phyloP scores from a whole-genome alignment of 2,113 vertebrate species.

The Sporophila hypoxantha region DNA sequence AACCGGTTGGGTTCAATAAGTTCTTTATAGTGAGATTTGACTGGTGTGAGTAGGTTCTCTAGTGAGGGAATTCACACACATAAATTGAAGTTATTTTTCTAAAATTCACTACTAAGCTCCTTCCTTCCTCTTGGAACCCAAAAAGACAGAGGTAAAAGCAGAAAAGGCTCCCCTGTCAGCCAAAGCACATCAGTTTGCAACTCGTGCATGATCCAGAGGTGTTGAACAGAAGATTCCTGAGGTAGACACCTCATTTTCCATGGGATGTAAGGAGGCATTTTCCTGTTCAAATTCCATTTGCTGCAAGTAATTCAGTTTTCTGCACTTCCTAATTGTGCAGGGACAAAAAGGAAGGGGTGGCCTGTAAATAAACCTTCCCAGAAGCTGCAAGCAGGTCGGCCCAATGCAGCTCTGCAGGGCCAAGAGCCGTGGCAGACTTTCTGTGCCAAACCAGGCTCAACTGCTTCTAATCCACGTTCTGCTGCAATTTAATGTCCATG shows the following conservation, averaged over 20 bases:
- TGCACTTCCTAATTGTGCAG: background rate
- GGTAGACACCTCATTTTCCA: background rate
- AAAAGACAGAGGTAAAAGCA: background rate
- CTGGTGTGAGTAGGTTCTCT: background rate
- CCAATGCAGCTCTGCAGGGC: background rate
- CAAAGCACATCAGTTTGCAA: background rate
- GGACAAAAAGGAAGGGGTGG: background rate
- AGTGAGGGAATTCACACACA: background rate
- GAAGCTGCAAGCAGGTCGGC: background rate
- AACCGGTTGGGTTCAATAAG: background rate
- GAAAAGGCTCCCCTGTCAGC: background rate
- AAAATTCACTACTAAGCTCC: background rate
- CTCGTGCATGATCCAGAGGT: background rate
- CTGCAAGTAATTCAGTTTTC: background rate
- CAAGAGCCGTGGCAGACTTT: background rate
- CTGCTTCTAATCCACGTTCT: background rate
- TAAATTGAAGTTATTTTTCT: background rate
- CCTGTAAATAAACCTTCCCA: background rate
- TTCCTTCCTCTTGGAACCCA: background rate
- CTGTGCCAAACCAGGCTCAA: background rate
- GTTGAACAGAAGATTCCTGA: background rate
- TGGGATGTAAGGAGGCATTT: background rate
- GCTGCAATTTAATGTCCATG: background rate
- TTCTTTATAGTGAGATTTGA: conserved; percentile 19
- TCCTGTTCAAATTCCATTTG: background rate